phyloP scores from a whole-genome alignment of 2,888 invertebrate species.

The Tetragonisca angustula region DNA sequence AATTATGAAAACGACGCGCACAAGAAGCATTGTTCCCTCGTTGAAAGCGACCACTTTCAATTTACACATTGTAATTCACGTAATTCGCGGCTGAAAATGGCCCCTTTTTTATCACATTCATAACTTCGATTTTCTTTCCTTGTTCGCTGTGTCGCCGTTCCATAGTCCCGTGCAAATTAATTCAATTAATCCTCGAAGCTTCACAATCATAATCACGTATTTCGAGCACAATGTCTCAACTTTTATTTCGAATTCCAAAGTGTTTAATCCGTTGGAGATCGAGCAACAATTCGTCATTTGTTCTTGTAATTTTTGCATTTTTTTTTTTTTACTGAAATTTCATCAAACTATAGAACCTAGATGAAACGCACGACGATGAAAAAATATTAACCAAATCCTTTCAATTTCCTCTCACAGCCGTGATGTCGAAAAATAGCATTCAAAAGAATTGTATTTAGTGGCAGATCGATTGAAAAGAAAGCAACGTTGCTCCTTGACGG shows the following conservation, averaged over 20 bases:
- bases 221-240: not conserved
- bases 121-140: not conserved
- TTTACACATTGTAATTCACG: slow-evolving; percentile 3
- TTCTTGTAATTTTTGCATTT: too few species aligned
- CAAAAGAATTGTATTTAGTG: too few species aligned
- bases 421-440: too few species aligned
- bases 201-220: not conserved
- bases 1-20: slow-evolving; percentile 10
- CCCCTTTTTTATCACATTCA: slow-evolving; percentile 12
- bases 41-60: slow-evolving; percentile 28
- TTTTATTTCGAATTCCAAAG: not conserved
- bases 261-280: too few species aligned
- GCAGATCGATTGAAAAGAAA: too few species aligned
- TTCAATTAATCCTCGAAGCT: not conserved
- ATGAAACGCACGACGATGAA: too few species aligned
- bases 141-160: not conserved
- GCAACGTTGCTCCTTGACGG: too few species aligned
- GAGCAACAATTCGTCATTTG: too few species aligned
- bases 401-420: too few species aligned
- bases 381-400: too few species aligned
- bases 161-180: not conserved
- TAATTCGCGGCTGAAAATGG: slow-evolving; percentile 19
- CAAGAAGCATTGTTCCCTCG: not conserved
- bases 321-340: too few species aligned
- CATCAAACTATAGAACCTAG: too few species aligned